A percentile compares a stretch with the other conserved stretches of the same genome.
phyloP scores from a whole-genome alignment of 2,888 invertebrate genomes.

The Onthophagus sagittarius region DNA sequence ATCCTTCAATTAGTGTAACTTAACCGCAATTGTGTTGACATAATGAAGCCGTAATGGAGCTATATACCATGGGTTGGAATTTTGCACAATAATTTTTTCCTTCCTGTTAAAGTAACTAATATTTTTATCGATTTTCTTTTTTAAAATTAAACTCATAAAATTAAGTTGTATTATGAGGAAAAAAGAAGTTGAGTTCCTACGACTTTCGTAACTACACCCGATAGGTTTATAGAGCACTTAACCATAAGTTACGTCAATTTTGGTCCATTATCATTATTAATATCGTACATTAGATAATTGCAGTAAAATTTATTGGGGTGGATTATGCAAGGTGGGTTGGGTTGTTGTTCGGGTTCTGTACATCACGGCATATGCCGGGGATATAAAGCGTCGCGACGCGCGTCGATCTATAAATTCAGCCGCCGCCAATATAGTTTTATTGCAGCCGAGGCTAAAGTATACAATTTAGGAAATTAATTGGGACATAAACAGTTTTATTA shows the following conservation, averaged over 20 bases:
- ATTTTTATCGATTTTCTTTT: too few species aligned
- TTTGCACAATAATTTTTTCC: neutral
- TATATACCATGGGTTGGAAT: neutral
- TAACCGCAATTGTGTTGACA: neutral
- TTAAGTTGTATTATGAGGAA: neutral
- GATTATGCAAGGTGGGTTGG: neutral
- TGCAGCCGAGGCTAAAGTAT: slow-evolving; percentile 8
- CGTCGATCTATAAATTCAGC: slow-evolving; percentile 2
- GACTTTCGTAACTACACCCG: neutral
- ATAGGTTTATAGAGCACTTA: neutral
- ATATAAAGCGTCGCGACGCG: neutral
- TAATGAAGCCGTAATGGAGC: neutral
- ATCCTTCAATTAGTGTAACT: neutral
- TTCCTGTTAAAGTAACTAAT: neutral
- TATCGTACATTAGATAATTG: neutral
- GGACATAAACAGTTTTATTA: slow-evolving; percentile 13
- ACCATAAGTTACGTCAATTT: neutral
- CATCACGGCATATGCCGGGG: neutral
- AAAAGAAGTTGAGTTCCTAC: neutral
- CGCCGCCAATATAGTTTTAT: slow-evolving; percentile 8
- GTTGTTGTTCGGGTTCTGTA: neutral
- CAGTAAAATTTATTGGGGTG: neutral
- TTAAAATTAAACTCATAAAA: neutral
- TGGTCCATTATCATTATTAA: neutral
- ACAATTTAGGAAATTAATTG: slow-evolving; percentile 12